Conservation (phyloP, 2,888 invertebrate species). For the Muschampia plurimacula region DNA sequence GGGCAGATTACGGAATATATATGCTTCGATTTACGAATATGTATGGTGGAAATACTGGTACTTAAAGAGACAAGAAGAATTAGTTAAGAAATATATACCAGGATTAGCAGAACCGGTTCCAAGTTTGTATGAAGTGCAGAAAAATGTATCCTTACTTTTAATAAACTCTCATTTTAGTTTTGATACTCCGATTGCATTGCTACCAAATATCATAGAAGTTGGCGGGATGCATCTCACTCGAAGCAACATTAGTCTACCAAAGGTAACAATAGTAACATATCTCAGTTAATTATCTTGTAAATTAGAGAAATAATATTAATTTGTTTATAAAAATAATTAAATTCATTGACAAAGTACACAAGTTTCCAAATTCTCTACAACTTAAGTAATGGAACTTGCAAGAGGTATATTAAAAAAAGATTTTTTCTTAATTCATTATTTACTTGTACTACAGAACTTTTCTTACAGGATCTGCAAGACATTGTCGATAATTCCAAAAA, state of each 20-base stretch:
- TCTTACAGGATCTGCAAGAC: constrained; percentile 75
- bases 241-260: constrained; percentile 62
- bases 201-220: constrained; percentile 85
- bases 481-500: constrained; percentile 79
- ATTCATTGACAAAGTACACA: neutral
- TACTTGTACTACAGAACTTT: neutral
- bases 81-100: constrained; percentile 68
- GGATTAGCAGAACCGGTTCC: constrained; percentile 68
- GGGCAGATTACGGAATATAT: constrained; percentile 79
- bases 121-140: constrained; percentile 69
- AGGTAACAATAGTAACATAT: constrained; percentile 38
- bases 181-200: constrained; percentile 73
- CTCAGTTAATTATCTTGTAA: neutral
- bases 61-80: constrained; percentile 65
- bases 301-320: too few species aligned
- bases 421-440: neutral
- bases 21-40: constrained; percentile 71
- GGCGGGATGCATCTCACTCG: constrained; percentile 83
- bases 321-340: neutral
- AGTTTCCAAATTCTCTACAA: too few species aligned
- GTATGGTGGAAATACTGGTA: constrained; percentile 72
- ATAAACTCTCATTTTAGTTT: constrained; percentile 82
- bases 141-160: constrained; percentile 71
- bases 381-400: neutral
- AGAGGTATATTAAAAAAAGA: neutral